Conservation (phyloP, 2,888 invertebrate genomes). For the Camponotus fellah region DNA sequence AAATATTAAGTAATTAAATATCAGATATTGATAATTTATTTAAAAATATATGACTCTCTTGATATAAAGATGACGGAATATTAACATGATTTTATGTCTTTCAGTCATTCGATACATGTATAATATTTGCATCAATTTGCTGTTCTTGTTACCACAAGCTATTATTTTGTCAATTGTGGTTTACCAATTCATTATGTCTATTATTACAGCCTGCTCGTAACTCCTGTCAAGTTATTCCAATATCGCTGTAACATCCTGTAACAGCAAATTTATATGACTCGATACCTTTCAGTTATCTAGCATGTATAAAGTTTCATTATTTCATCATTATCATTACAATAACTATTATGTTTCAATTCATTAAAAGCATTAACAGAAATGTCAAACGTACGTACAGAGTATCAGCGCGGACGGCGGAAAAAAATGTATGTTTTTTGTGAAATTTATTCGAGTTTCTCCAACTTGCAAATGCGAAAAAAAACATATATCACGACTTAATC, state of each 20-base stretch:
- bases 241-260: background rate
- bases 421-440: slow-evolving; percentile 19
- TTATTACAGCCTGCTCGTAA: slow-evolving; percentile 3
- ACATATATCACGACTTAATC: slow-evolving; percentile 42
- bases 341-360: slow-evolving; percentile 15
- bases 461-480: slow-evolving; percentile 33
- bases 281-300: background rate
- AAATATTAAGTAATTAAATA: background rate
- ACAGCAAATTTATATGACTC: background rate
- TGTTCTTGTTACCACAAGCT: background rate
- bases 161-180: slow-evolving; percentile 7
- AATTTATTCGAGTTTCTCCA: background rate
- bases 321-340: background rate
- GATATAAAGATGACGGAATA: background rate
- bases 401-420: background rate
- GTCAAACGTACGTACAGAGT: background rate
- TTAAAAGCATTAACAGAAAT: background rate
- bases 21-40: background rate
- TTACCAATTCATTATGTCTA: background rate
- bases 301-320: background rate
- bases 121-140: background rate
- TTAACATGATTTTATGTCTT: background rate
- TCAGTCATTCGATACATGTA: background rate
- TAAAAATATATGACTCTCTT: background rate
- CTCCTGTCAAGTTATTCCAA: background rate